Evolutionary conservation across 2,888 invertebrate species (phyloP), one percentile per base, ranked within the genome.

Genomic region (Phrixothrix hirtus): DNA sequence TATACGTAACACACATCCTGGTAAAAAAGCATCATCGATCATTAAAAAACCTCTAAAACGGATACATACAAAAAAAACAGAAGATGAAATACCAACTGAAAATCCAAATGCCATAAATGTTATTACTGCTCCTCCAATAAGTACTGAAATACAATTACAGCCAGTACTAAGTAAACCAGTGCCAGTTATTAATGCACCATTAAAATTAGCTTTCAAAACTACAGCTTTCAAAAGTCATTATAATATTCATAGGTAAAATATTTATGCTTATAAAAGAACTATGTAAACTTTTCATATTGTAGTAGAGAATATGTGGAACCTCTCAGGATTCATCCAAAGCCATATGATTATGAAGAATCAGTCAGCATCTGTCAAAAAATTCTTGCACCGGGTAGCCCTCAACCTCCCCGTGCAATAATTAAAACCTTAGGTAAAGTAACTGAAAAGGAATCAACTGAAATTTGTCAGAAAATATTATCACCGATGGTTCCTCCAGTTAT

Each of bases 1-100:
- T 71, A 79, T 89, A 48, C 82, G 85, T 44, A 88, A 89, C 71
- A 85, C 88, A 44, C 91, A 92, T 72, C 83, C 84, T 0, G 82
- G 72, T 54, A 71, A 69, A 60, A 67, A 71, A 55, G 67, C 65
- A 14, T 65, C 67, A 14, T 65, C 67, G 38, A 60, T 67, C 43
- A 67, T 71, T 30, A 65, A 65, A 46, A 69, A 66, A 36, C 60
- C 53, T 29, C 38, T 63, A 10, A 63, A 63, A 54, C 53, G 30
- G 13, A 25, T 55, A 49, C 55, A 52, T 48, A n/a, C 29, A 1
- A 35, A 44, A 38, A 13, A 17, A 27, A 12, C 15, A n/a, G 37
- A 26, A 25, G 10, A 35, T 34, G 52, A 59, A 58, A 57, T 62
- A 30, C 58, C 57, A 21, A 29, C 65, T 32, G 76, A 76, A 60